phyloP scores from a whole-genome alignment of 2,113 vertebrate species.

The Edolisoma coerulescens region DNA sequence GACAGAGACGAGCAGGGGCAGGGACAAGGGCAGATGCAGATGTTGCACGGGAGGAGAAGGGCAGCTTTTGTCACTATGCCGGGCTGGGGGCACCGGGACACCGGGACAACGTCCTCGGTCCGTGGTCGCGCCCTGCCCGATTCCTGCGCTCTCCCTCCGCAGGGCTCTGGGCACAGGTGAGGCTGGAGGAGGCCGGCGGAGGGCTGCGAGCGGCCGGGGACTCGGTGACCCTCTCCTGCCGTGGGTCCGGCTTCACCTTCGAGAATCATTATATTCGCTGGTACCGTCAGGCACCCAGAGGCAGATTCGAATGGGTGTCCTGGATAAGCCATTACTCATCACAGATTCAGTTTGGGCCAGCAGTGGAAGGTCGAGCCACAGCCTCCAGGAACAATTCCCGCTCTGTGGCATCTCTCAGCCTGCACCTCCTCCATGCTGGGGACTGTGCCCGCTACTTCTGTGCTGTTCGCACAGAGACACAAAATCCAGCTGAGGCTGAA shows the following conservation, averaged over 20 bases:
- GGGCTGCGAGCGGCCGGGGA: not conserved
- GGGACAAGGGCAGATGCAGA: too few relatives aligned
- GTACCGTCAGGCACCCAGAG: not conserved
- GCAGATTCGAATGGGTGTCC: not conserved
- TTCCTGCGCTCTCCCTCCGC: too few relatives aligned
- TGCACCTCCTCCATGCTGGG: not conserved
- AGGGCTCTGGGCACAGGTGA: too few relatives aligned
- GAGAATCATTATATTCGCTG: not conserved
- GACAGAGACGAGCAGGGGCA: too few relatives aligned
- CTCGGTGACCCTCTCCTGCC: not conserved
- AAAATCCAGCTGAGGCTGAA: not conserved
- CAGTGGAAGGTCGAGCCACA: not conserved
- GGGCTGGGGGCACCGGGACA: too few relatives aligned
- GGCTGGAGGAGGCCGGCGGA: not conserved
- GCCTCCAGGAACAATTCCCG: not conserved
- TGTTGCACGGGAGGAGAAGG: too few relatives aligned
- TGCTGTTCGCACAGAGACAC: not conserved
- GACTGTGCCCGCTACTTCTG: not conserved
- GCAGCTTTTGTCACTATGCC: too few relatives aligned
- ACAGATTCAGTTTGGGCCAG: not conserved
- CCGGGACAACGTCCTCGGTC: too few relatives aligned
- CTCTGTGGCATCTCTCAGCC: not conserved
- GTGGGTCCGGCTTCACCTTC: fast-evolving
- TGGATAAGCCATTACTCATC: not conserved
- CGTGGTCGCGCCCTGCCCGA: too few relatives aligned